A percentile compares a stretch with the other conserved stretches of the same genome.
phyloP scores from a whole-genome alignment of 2,888 invertebrate genomes.

The Cephonodes hylas region DNA sequence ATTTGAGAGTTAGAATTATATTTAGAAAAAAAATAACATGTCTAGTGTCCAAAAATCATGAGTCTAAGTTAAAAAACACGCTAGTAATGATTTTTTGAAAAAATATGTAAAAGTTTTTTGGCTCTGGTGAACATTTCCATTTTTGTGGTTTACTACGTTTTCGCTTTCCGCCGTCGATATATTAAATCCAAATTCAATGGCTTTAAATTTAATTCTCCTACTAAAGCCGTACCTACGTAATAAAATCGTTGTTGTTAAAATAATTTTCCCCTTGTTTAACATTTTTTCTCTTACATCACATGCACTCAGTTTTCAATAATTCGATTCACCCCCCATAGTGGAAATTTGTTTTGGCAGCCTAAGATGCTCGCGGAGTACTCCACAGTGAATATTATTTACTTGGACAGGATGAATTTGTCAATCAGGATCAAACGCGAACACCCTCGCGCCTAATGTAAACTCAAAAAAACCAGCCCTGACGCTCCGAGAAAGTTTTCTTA shows the following conservation, averaged over 20 bases:
- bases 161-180: too few species aligned
- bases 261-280: constrained; percentile 41
- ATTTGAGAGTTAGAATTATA: too few species aligned
- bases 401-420: constrained; percentile 67
- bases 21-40: too few species aligned
- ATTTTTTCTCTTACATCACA: constrained; percentile 33
- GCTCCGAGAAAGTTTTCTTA: constrained; percentile 58
- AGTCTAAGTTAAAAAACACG: too few species aligned
- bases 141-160: too few species aligned
- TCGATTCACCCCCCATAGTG: constrained; percentile 54
- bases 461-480: constrained; percentile 46
- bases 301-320: constrained; percentile 50
- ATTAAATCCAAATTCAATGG: too few species aligned
- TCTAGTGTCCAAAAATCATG: too few species aligned
- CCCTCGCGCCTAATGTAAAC: constrained; percentile 37
- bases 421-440: constrained; percentile 69
- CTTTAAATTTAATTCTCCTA: not conserved
- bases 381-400: constrained; percentile 58
- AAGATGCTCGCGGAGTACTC: constrained; percentile 46
- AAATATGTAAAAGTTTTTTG: too few species aligned
- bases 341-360: constrained; percentile 60
- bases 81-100: too few species aligned
- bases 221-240: constrained; percentile 1
- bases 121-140: too few species aligned
- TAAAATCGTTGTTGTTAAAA: constrained; percentile 32